Evolutionary conservation across 2,797 vertebrate genomes (phyloP), one percentile per base, ranked within the genome.

Genomic region (Myotis findleyi): DNA sequence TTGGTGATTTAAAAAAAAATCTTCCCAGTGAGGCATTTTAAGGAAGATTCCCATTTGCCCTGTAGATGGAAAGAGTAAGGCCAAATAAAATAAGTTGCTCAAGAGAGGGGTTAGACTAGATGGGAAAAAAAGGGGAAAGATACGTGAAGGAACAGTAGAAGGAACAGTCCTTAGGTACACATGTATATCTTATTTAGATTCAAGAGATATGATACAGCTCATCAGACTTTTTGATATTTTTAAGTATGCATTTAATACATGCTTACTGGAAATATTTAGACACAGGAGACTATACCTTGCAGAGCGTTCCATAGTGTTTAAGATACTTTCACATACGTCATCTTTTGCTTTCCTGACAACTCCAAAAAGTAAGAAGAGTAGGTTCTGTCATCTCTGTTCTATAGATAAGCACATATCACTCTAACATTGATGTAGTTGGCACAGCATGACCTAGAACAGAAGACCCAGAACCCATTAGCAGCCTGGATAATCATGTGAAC

Each of bases 241-340:
- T 59, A 83, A 82, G n/a, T 95, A 80, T 73, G 66, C 5, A 51
- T 82, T 95, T 89, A 83, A 66, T n/a, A 33, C 1, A 79, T 44
- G 33, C 25, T 79, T 94, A 66, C 16, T 64, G 51, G 62, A 94
- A 91, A 57, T 79, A 94, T 62, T 94, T 92, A 91, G 53, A 62
- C 18, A 71, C 47, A 71, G 64, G 47, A 75, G 27, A 59, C 8
- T 85, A 86, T 7, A 66, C 2, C 14, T 87, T 64, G 9, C 11
- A 93, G 85, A 55, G 13, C 23, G 68, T 93, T 93, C 68, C 44
- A 82, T 1, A 94, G 51, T 87, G 81, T 87, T 53, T 89, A 73
- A 86, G 49, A 62, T 94, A 76, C 33, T 92, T 88, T 71, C n/a
- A 71, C 17, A 44, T 38, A 92, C 41, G 7, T 71, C 85, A 95